Conservation (phyloP, 2,797 vertebrate genomes). For the Myotis daubentonii region DNA sequence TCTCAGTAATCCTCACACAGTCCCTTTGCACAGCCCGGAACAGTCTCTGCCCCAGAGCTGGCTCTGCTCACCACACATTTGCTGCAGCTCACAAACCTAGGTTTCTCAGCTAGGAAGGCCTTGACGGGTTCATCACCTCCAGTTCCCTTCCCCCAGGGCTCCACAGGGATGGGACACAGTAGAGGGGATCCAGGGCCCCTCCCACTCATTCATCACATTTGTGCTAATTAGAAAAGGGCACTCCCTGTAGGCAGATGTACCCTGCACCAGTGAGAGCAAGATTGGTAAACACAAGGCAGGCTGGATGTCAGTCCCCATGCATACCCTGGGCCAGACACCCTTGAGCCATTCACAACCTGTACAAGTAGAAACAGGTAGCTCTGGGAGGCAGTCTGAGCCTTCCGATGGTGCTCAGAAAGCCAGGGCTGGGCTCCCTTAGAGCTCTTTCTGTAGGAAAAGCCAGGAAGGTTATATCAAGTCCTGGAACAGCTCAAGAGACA, state of each 20-base stretch:
- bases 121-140: slow-evolving; percentile 31
- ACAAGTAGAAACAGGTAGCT: neutral
- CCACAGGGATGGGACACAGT: neutral
- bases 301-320: neutral
- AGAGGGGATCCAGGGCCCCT: neutral
- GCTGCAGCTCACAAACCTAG: slow-evolving; percentile 60
- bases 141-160: neutral
- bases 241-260: slow-evolving; percentile 8
- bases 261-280: neutral
- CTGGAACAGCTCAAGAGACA: neutral
- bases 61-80: slow-evolving; percentile 65
- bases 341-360: neutral
- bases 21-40: slow-evolving; percentile 77
- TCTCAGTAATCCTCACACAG: slow-evolving; percentile 76
- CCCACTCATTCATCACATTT: slow-evolving; percentile 16
- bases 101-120: slow-evolving; percentile 40
- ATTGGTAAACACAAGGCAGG: neutral
- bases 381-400: neutral
- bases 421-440: neutral
- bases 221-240: slow-evolving; percentile 52
- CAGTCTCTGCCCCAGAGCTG: slow-evolving; percentile 71
- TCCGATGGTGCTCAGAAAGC: neutral
- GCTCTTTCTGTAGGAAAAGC: slow-evolving; percentile 3
- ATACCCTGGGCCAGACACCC: neutral
- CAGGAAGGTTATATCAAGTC: neutral